Evolutionary conservation across 2,113 vertebrate species (phyloP), one percentile per base, ranked within the genome.

Genomic region (Piprites chloris): DNA sequence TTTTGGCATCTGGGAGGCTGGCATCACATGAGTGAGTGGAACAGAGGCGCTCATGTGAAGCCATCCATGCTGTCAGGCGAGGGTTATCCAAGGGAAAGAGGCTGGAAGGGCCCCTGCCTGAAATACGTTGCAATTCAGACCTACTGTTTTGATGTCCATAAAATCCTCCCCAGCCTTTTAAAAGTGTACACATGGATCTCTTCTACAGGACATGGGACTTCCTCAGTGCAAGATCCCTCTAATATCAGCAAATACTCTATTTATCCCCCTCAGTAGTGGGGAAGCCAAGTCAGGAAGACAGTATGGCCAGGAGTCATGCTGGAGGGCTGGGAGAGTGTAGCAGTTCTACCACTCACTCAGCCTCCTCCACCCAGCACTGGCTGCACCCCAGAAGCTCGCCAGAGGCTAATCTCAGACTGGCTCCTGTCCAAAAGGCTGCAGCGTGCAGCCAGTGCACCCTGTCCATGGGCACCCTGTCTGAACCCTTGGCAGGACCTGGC

Each of bases 391-490:
- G 62, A 49, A 83, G 41, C 63, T 80, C 58, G 19, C 32, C 0
- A 2, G 35, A 22, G 72, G 12, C 41, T 61, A 35, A 24, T 32
- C 47, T 37, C 80, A 26, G 9, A 52, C 73, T 78, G 73, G 35
- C 12, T 58, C 30, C 46, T 39, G 8, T 52, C 72, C 0, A 4
- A 18, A 15, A 0, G 2, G 18, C n/a, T 33, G 46, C 5, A 7
- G 15, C 8, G 3, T 9, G 17, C 3, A 5, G 49, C 68, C 49
- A 27, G 24, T 2, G 12, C 0, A 0, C n/a, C 39, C 32, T 4
- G 4, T 35, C 41, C 22, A 1, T 7, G 39, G 59, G 32, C 2
- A 0, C 28, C 0, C 1, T 0, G 2, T 32, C 33, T 3, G 2
- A 65, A 46, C 35, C 61, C 4, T 1, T 4, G 42, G 72, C 67